phyloP scores from a whole-genome alignment of 2,113 vertebrate species.

The Ictalurus punctatus region DNA sequence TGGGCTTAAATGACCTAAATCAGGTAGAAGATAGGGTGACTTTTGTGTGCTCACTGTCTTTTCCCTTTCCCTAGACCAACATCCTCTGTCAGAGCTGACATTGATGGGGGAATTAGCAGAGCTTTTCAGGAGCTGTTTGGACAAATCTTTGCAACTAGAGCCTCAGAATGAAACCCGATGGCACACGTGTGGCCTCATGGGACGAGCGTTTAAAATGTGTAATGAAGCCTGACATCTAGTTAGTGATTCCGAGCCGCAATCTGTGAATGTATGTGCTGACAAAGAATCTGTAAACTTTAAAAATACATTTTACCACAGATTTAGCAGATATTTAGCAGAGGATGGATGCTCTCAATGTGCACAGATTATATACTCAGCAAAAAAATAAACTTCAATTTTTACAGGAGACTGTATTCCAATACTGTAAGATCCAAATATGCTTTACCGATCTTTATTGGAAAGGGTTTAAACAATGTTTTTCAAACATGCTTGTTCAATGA shows the following conservation, averaged over 20 bases:
- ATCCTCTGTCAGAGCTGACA: constrained; percentile 30
- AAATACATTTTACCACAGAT: neutral
- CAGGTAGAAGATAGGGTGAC: constrained; percentile 71
- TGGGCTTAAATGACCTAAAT: constrained; percentile 82
- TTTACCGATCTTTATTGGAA: no score
- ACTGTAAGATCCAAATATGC: no score
- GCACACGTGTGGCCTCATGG: constrained; percentile 19
- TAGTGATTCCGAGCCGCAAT: constrained; percentile 19
- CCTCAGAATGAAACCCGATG: constrained; percentile 36
- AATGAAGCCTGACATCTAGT: constrained; percentile 32
- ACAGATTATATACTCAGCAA: no score
- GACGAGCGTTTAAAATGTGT: constrained; percentile 30
- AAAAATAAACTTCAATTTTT: no score
- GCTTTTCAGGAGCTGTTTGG: constrained; percentile 35
- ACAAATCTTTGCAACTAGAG: constrained; percentile 43
- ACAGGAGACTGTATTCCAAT: no score
- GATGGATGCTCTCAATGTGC: neutral
- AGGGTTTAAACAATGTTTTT: no score
- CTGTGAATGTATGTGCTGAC: constrained; percentile 19
- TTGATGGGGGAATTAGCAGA: constrained; percentile 37
- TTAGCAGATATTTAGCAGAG: neutral
- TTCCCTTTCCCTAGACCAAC: constrained; percentile 5
- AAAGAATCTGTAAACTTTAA: neutral
- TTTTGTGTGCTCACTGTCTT: constrained; percentile 46
- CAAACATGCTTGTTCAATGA: no score